A percentile compares a stretch with the other conserved stretches of the same genome.
phyloP scores from a whole-genome alignment of 2,113 vertebrate species.

The Microtus oregoni region DNA sequence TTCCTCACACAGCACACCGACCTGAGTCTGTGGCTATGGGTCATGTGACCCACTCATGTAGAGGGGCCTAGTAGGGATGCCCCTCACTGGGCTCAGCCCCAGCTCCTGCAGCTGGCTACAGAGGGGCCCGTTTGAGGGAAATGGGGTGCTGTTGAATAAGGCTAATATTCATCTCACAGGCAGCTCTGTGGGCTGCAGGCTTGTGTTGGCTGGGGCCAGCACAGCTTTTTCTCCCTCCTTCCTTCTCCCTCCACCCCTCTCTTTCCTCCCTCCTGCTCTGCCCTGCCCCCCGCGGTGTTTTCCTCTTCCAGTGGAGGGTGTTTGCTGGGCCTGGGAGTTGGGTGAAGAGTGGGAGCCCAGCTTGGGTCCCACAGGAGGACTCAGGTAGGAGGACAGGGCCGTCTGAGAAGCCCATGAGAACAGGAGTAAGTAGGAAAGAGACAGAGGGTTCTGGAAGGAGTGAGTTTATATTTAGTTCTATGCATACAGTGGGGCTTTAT shows the following conservation, averaged over 20 bases:
- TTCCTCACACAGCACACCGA: not conserved
- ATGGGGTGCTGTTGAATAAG: not conserved
- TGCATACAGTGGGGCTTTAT: not conserved
- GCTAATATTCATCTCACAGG: not conserved
- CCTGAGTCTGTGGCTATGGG: not conserved
- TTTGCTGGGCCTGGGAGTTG: not conserved
- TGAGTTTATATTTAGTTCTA: not conserved
- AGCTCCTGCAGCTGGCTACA: not conserved
- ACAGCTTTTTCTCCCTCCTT: no score
- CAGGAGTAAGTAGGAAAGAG: no score
- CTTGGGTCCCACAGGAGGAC: not conserved
- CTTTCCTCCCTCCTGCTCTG: not conserved
- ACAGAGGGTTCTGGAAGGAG: not conserved
- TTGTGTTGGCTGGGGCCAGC: not conserved
- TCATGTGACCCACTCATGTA: not conserved
- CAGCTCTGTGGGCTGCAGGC: not conserved
- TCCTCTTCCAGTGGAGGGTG: not conserved
- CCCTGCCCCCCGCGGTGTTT: not conserved
- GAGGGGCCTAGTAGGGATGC: constrained; percentile 12
- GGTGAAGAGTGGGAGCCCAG: not conserved
- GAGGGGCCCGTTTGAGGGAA: not conserved
- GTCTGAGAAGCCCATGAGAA: not conserved
- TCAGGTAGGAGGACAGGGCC: not conserved
- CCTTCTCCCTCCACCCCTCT: not conserved
- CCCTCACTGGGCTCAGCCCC: not conserved